Base-by-base conservation (phyloP, 2,888 invertebrate species). In the Apeira syringaria region DNA sequence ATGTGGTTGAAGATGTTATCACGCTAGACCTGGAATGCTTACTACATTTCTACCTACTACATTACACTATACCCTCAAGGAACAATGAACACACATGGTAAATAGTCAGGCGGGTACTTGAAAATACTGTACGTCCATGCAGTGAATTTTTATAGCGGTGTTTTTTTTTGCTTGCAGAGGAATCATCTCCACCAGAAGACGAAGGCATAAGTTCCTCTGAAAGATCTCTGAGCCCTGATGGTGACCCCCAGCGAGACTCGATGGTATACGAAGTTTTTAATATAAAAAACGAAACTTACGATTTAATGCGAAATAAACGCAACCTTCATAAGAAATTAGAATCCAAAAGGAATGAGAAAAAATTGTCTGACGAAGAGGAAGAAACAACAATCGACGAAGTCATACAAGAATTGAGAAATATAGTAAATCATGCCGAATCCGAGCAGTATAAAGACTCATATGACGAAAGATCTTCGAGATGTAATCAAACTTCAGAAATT, bases 171-270 rank as follows among this genome's bases (percentile, higher is more conserved):
- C 10, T 87, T 85, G 1, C 67, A 92, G 92, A 90, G 62, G 92
- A 92, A 64, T 94, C 94, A 26, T 94, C 95, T 3, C 95, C 96
- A 54, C 94, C 95, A 24, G 96, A 96, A 81, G 96, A 96, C 67
- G 96, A 96, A 89, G 96, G 96, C 3, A 97, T 97, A 56, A 96
- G 96, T 64, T 96, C 96, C 5, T 96, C 96, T 0, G 96, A 96
- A 70, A 90, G 94, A 56, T 95, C 95, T 25, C 84, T 95, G 27
- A 94, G 94, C 47, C 95, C 95, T 0, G 95, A 95, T 67, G 92
- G 92, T 18, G 92, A 92, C 50, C 79, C 87, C 0, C 92, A 92
- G 69, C 80, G 91, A 50, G 92, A 92, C 51, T 87, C 92, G 0
- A 85, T 92, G 72, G 89, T 92, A 1, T 93, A 92, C 61, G 92